These are phyloP conservation scores for Sphaerophoria taeniata DNA, from an alignment of 2,888 invertebrate genomes.

Conservation along the genomic window DNA sequence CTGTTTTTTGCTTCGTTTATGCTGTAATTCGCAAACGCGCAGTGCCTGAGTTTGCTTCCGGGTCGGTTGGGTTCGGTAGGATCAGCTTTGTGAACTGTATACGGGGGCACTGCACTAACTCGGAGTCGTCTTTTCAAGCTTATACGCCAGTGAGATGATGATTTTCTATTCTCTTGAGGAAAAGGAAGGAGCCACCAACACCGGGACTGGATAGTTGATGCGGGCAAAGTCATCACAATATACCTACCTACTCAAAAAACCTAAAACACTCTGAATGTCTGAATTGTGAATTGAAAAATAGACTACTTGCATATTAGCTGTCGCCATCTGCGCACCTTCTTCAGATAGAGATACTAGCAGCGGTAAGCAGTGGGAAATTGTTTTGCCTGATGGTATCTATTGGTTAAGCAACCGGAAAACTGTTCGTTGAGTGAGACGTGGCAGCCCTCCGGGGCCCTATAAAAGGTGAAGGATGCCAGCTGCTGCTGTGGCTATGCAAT, in stretches of 20 bases:
- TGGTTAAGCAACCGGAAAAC: slow-evolving; percentile 41
- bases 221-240: slow-evolving; percentile 33
- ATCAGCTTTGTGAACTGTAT: slow-evolving; percentile 58
- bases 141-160: neutral
- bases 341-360: neutral
- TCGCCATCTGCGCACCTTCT: slow-evolving; percentile 53
- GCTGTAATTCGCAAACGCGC: slow-evolving; percentile 38
- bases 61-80: too few relatives aligned
- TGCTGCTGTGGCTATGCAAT: slow-evolving; percentile 20
- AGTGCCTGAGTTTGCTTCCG: slow-evolving; percentile 66
- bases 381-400: slow-evolving; percentile 28
- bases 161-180: slow-evolving; percentile 6
- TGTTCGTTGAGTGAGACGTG: slow-evolving; percentile 27
- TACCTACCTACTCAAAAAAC: neutral
- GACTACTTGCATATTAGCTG: slow-evolving; percentile 51
- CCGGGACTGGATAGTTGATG: slow-evolving; percentile 21
- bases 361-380: slow-evolving; percentile 48
- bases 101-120: slow-evolving; percentile 65
- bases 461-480: slow-evolving; percentile 59
- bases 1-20: slow-evolving; percentile 28
- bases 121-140: neutral
- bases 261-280: neutral
- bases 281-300: too few relatives aligned
- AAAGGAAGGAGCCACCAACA: slow-evolving; percentile 56
- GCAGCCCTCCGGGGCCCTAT: slow-evolving; percentile 1